These are phyloP conservation scores for Syrmaticus mikado DNA, from an alignment of 2,113 vertebrate species.

Conservation along the genomic window DNA sequence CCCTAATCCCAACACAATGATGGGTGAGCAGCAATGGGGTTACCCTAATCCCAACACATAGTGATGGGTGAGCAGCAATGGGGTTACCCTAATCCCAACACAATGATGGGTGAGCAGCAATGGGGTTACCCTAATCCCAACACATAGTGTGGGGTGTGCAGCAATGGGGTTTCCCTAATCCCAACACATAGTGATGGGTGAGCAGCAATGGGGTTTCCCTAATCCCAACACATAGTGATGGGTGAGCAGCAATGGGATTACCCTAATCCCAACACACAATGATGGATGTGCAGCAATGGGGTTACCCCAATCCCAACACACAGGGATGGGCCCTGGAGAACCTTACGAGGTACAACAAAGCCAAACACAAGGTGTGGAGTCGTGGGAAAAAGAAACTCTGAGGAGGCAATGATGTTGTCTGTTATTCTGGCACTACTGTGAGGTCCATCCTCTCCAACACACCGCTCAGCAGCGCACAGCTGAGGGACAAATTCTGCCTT, in stretches of 20 bases:
- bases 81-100: too few relatives aligned
- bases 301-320: too few relatives aligned
- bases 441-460: neutral
- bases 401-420: neutral
- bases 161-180: fast-evolving
- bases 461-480: neutral
- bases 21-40: fast-evolving
- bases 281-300: too few relatives aligned
- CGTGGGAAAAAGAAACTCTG: neutral
- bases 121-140: fast-evolving
- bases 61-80: too few relatives aligned
- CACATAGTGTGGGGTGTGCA: neutral
- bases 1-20: fast-evolving
- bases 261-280: too few relatives aligned
- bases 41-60: neutral
- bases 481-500: neutral
- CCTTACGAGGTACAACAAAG: too few relatives aligned
- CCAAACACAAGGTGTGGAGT: too few relatives aligned
- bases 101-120: fast-evolving
- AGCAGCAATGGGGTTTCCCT: fast-evolving
- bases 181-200: fast-evolving
- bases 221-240: fast-evolving
- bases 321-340: too few relatives aligned
- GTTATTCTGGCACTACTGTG: neutral
- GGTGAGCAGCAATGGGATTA: fast-evolving